Evolutionary conservation across 2,888 invertebrate genomes (phyloP), one percentile per base, ranked within the genome.

Genomic region (Acronicta leporina): DNA sequence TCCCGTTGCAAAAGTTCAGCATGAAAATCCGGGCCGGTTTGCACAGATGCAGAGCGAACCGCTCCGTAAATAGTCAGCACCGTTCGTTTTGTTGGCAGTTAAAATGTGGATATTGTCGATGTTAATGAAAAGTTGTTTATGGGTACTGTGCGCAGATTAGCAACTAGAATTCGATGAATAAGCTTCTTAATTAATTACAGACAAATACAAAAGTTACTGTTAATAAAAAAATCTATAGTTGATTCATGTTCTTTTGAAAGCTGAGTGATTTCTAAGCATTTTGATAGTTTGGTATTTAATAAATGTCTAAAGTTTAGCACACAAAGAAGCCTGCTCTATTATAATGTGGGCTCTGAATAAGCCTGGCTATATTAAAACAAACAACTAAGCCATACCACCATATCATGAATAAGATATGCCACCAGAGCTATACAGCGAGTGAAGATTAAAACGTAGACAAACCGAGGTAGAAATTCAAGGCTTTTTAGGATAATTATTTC

Each of bases 61-160:
- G 75, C 68, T 80, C 77, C 74, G 76, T 81, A 77, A 81, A 82
- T 75, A 82, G 71, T 75, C 71, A 61, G 72, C 72, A 62, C 54
- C 74, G 74, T 74, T 75, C 75, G 75, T 75, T 74, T 69, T 69
- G 62, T 54, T 60, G 13, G 42, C 54, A 41, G 50, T 48, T 70
- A 64, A 74, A 74, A 70, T 70, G 59, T 73, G 70, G 56, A 53
- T 63, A 70, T 63, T 66, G 66, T 47, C 50, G 58, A 62, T 59
- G 62, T 54, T 59, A 66, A 54, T 47, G 35, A 50, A 51, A 55
- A 57, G 48, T 54, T 54, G 53, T 54, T 58, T 49, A 56, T 59
- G 38, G 44, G 6, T 42, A 27, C 16, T 45, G 44, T 0, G 11
- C 47, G n/a, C 9, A 44, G 51, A 48, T 56, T 48, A 49, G 48